phyloP scores from a whole-genome alignment of 2,113 vertebrate genomes.

The Eublepharis macularius region DNA sequence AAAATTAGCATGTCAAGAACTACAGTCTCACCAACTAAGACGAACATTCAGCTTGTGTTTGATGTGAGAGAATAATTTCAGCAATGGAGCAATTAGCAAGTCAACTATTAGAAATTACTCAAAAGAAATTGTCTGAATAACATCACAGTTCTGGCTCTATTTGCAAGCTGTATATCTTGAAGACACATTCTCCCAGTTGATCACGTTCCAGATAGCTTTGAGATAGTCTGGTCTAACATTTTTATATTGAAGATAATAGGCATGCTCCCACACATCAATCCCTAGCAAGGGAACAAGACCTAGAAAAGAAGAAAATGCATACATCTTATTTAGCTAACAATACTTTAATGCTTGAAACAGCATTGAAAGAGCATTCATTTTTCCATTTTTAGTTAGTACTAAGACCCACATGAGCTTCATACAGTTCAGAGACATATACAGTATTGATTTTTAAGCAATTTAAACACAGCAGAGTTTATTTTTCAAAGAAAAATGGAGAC shows the following conservation, averaged over 20 bases:
- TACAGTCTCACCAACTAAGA: slow-evolving; percentile 43
- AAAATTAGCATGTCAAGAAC: slow-evolving; percentile 55
- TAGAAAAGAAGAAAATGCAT: slow-evolving; percentile 50
- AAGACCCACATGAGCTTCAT: not conserved
- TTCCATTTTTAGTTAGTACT: not conserved
- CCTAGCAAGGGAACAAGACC: slow-evolving; percentile 94
- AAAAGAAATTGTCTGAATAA: slow-evolving; percentile 47
- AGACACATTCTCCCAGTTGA: slow-evolving; percentile 94
- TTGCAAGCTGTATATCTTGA: slow-evolving; percentile 85
- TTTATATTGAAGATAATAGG: slow-evolving; percentile 98
- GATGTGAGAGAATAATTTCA: slow-evolving; percentile 51
- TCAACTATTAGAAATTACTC: slow-evolving; percentile 36
- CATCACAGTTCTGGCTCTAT: slow-evolving; percentile 66
- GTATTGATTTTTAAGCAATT: not conserved
- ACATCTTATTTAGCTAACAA: slow-evolving; percentile 1
- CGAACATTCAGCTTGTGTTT: slow-evolving; percentile 46
- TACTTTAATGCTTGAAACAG: not conserved
- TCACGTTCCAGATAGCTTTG: slow-evolving; percentile 96
- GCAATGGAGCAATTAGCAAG: slow-evolving; percentile 40
- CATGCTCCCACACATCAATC: slow-evolving; percentile 98
- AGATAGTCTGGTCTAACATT: slow-evolving; percentile 97
- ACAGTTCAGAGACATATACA: not conserved
- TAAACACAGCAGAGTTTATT: not conserved
- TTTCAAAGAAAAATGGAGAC: not conserved
- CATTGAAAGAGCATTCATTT: not conserved